Evolutionary conservation across 2,797 vertebrate genomes (phyloP).

Genomic region (Epinephelus coioides): DNA sequence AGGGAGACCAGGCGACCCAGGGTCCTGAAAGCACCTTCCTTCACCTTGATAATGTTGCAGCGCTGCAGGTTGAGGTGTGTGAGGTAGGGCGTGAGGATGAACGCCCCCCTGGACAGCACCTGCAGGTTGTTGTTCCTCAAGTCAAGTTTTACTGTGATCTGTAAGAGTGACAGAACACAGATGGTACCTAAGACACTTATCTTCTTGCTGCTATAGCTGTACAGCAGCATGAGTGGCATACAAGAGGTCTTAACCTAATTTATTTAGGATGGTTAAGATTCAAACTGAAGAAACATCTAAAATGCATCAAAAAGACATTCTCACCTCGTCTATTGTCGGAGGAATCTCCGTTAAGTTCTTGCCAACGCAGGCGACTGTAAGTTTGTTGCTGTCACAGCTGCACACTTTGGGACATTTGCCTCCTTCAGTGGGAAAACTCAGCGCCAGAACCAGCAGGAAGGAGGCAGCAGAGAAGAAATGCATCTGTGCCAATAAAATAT

Average conservation of each 20-base stretch:
- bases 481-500: constrained; percentile 63
- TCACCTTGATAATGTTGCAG: constrained; percentile 87
- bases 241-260: not conserved
- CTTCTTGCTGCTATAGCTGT: not conserved
- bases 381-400: constrained; percentile 85
- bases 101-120: constrained; percentile 80
- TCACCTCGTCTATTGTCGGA: constrained; percentile 87
- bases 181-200: not conserved
- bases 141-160: constrained; percentile 91
- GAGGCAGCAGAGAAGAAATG: constrained; percentile 14
- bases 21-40: constrained; percentile 91
- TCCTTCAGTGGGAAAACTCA: fast-evolving
- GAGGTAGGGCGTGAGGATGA: constrained; percentile 87
- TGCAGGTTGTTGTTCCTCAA: constrained; percentile 88
- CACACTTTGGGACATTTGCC: constrained; percentile 88
- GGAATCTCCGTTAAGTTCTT: constrained; percentile 89
- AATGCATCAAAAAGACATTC: constrained; percentile 33
- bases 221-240: not conserved
- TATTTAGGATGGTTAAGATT: not conserved
- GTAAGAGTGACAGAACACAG: not conserved
- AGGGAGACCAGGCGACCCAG: constrained; percentile 91
- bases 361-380: constrained; percentile 83
- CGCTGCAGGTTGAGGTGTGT: constrained; percentile 90
- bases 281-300: not conserved
- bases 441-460: constrained; percentile 61